A percentile compares a stretch with the other conserved stretches of the same genome.
phyloP scores from a whole-genome alignment of 2,797 vertebrate genomes.

The Morus bassanus region DNA sequence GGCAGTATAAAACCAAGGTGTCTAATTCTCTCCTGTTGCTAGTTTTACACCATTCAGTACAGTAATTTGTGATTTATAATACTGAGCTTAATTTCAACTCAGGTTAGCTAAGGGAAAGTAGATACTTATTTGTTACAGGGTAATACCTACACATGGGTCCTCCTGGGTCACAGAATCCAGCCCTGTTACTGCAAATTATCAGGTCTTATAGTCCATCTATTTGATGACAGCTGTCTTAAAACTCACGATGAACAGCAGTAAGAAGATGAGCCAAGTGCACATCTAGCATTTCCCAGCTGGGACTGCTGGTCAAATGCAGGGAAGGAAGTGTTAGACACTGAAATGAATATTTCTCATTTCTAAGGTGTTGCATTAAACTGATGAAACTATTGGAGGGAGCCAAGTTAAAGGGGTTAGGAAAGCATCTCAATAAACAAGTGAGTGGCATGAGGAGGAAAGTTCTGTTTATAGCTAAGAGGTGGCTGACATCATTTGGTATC shows the following conservation, averaged over 20 bases:
- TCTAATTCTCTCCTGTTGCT: background rate
- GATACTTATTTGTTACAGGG: background rate
- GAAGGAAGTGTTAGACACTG: background rate
- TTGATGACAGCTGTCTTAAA: background rate
- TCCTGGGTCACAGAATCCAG: background rate
- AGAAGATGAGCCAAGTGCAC: background rate
- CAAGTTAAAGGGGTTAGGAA: background rate
- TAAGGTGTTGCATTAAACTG: background rate
- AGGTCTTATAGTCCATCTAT: background rate
- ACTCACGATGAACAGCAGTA: background rate
- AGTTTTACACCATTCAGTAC: background rate
- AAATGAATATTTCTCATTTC: background rate
- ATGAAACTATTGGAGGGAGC: background rate
- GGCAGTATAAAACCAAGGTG: background rate
- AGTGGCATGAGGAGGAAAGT: background rate
- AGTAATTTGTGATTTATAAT: background rate
- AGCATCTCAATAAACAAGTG: background rate
- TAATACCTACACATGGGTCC: background rate
- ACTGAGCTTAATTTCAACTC: background rate
- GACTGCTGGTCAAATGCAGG: background rate
- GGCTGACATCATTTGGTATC: background rate
- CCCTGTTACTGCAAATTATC: background rate
- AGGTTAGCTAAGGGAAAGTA: background rate
- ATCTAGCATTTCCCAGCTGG: background rate
- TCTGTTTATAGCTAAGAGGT: background rate